Percentiles rank a stretch among this genome's conserved stretches.
phyloP scores from a whole-genome alignment of 2,888 invertebrate species.

The Ornithoptera priamus region DNA sequence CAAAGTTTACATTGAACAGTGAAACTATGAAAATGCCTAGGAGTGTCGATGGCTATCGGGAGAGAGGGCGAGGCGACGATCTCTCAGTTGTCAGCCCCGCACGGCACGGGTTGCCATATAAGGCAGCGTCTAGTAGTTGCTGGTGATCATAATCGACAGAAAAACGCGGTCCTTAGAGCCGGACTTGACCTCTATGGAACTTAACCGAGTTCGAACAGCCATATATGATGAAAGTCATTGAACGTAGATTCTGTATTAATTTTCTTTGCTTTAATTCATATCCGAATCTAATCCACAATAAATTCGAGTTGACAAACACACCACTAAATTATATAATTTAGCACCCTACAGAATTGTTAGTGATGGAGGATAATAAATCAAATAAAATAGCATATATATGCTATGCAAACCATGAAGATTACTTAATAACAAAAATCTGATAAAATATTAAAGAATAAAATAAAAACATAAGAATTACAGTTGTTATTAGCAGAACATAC shows the following conservation, averaged over 20 bases:
- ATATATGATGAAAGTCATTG: conserved; percentile 16
- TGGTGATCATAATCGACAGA: conserved; percentile 68
- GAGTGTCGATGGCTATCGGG: conserved; percentile 60
- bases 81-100: conserved; percentile 74
- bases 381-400: too few relatives aligned
- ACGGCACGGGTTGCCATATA: conserved; percentile 69
- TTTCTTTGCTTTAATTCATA: neutral
- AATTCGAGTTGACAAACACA: too few relatives aligned
- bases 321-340: too few relatives aligned
- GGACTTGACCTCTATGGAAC: conserved; percentile 70
- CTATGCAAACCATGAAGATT: too few relatives aligned
- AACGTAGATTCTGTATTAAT: neutral
- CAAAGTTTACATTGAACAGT: conserved; percentile 52
- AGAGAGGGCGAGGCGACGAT: conserved; percentile 58
- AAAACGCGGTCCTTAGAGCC: conserved; percentile 69
- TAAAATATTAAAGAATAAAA: too few relatives aligned
- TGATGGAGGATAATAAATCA: too few relatives aligned
- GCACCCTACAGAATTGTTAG: too few relatives aligned
- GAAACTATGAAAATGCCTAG: conserved; percentile 69
- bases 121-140: conserved; percentile 58
- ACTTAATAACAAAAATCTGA: too few relatives aligned
- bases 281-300: too few relatives aligned
- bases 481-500: too few relatives aligned
- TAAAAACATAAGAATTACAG: too few relatives aligned
- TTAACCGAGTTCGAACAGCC: conserved; percentile 32